These are phyloP conservation scores for Villa cingulata DNA, from an alignment of 2,888 invertebrate species.

Conservation along the genomic window DNA sequence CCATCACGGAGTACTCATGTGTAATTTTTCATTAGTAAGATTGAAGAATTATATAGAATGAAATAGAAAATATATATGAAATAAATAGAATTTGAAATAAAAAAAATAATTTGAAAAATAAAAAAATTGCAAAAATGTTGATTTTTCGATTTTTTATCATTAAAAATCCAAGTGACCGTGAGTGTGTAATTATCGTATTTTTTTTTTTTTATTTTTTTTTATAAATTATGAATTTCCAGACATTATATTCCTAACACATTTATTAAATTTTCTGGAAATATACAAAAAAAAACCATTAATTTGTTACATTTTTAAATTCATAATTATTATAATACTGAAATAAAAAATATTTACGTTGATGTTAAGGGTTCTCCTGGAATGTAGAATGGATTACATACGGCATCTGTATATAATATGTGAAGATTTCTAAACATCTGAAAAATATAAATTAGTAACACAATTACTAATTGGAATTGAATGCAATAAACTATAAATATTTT, in stretches of 20 bases:
- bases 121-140: no score
- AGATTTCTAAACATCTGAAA: conserved; percentile 72
- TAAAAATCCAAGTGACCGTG: no score
- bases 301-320: neutral
- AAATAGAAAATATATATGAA: no score
- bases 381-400: conserved; percentile 94
- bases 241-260: conserved; percentile 49
- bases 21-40: no score
- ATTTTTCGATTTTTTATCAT: no score
- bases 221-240: conserved; percentile 24
- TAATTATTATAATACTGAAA: neutral
- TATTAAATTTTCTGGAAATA: conserved; percentile 50
- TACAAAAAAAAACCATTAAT: conserved; percentile 3
- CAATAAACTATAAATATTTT: no score
- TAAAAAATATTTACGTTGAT: conserved; percentile 53
- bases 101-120: no score
- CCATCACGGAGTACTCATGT: no score
- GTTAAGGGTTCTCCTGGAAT: conserved; percentile 78
- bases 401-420: conserved; percentile 84
- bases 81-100: no score
- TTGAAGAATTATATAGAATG: no score
- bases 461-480: neutral
- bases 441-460: conserved; percentile 8
- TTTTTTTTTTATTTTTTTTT: no score
- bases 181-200: no score